phyloP scores from a whole-genome alignment of 2,888 invertebrate genomes.

The Craniophora ligustri region DNA sequence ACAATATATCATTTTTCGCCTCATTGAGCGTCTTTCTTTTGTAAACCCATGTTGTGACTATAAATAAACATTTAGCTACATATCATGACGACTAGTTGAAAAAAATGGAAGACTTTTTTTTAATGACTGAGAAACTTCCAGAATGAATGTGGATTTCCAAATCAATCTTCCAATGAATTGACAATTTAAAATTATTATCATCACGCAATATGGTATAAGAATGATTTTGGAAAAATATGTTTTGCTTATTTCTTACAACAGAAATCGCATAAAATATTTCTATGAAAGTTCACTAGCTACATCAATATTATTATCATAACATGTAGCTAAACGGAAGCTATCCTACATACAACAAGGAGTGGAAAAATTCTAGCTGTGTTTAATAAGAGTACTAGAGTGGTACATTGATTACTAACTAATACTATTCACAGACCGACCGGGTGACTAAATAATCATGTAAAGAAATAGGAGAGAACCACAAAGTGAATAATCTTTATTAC shows the following conservation, averaged over 20 bases:
- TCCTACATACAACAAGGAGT: conserved; percentile 48
- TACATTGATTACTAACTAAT: conserved; percentile 48
- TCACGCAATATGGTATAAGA: no score
- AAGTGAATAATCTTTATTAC: no score
- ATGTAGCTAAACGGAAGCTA: conserved; percentile 36
- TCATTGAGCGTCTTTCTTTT: conserved; percentile 11
- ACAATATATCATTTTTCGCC: background rate
- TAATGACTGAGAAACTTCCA: no score
- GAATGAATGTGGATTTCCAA: no score
- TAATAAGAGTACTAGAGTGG: conserved; percentile 48
- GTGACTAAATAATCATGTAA: conserved; percentile 8
- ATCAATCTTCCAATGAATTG: no score
- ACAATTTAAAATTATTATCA: no score
- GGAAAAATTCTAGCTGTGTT: conserved; percentile 59
- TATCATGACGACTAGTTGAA: conserved; percentile 18
- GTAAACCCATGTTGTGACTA: conserved; percentile 12
- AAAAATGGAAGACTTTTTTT: no score
- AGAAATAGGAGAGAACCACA: no score
- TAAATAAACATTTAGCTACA: conserved; percentile 31
- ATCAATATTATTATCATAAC: conserved; percentile 19
- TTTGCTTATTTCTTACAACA: no score
- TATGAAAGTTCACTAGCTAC: no score
- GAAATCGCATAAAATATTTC: no score
- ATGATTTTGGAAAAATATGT: no score
- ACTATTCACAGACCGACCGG: conserved; percentile 50